phyloP scores from a whole-genome alignment of 2,888 invertebrate species.

The Limenitis camilla region DNA sequence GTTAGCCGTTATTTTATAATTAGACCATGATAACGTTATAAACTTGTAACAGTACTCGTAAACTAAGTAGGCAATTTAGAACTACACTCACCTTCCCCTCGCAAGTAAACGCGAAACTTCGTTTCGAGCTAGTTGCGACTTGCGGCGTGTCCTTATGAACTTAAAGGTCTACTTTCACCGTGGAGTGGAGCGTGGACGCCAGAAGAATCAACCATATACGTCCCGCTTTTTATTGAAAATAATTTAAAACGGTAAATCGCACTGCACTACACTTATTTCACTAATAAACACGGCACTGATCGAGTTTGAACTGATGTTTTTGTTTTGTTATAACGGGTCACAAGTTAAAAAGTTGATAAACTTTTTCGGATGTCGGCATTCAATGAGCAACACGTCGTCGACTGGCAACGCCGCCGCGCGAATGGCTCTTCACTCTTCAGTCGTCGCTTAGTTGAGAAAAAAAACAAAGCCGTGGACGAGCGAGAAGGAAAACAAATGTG shows the following conservation, averaged over 20 bases:
- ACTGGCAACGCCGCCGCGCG: conserved; percentile 55
- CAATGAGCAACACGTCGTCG: conserved; percentile 37
- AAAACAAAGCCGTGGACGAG: conserved; percentile 42
- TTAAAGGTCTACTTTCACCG: conserved; percentile 73
- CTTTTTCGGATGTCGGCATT: conserved; percentile 59
- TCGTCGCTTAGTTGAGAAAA: conserved; percentile 35
- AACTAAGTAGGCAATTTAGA: conserved; percentile 52
- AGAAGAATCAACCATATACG: conserved; percentile 64
- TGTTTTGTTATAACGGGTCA: conserved; percentile 44
- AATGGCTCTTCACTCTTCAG: conserved; percentile 31
- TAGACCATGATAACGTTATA: background rate
- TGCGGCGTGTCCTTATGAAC: conserved; percentile 67
- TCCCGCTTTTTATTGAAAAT: conserved; percentile 66
- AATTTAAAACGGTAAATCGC: conserved; percentile 66
- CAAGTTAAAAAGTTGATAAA: conserved; percentile 55
- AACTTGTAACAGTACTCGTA: conserved; percentile 46
- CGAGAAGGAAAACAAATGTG: conserved; percentile 23
- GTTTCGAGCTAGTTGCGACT: conserved; percentile 58
- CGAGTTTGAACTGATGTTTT: conserved; percentile 34
- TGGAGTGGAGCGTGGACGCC: conserved; percentile 31
- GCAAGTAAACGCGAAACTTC: conserved; percentile 60
- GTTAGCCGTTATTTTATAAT: background rate
- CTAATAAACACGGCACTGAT: conserved; percentile 55
- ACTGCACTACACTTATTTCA: conserved; percentile 50
- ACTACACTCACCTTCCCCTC: conserved; percentile 63